Evolutionary conservation across 1,140 invertebrate species (phyloP), one percentile per base, ranked within the genome.

Genomic region (Cotesia chilonis): DNA sequence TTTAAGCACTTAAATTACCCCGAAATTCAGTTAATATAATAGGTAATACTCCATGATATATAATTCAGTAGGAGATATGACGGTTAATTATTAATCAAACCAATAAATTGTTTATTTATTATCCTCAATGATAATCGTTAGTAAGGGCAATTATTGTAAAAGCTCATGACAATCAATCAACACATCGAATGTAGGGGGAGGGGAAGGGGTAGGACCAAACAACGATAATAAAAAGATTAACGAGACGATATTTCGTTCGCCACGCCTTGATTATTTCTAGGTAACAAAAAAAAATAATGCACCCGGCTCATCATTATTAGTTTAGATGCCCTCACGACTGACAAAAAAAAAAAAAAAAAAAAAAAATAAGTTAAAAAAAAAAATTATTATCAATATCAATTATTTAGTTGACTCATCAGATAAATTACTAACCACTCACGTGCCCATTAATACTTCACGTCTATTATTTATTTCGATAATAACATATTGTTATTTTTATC

Each of bases 141-240:
- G 35, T 12, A 80, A 77, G 75, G 78, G 80, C 79, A 84, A 85
- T 85, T 83, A 84, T 83, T 84, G 79, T 85, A 84, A 85, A 83
- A 84, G 83, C 84, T 64, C 67, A 55, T 57, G 68, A 75, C 77
- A 77, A 85, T 84, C 83, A 85, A 84, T 84, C 84, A 85, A 79
- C 66, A 71, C 37, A 38, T 36, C 60, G 59, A 68, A 36, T 35
- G 47, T 35, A 28, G 28, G 28, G 3, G 28, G 1, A 28, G 28
- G 28, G 28, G 28, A 2, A 28, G 17, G 35, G 35, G 17, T 47
- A 47, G 41, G 41, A 47, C 41, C 6, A 60, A 52, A 41, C 28
- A 47, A 59, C 68, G 60, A 69, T 69, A 74, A 14, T 41, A 28
- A 28, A 38, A 37, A 52, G 64, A 66, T 66, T 66, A 66, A 66